Conservation (phyloP, 2,888 invertebrate genomes). For the Conomelus anceps region DNA sequence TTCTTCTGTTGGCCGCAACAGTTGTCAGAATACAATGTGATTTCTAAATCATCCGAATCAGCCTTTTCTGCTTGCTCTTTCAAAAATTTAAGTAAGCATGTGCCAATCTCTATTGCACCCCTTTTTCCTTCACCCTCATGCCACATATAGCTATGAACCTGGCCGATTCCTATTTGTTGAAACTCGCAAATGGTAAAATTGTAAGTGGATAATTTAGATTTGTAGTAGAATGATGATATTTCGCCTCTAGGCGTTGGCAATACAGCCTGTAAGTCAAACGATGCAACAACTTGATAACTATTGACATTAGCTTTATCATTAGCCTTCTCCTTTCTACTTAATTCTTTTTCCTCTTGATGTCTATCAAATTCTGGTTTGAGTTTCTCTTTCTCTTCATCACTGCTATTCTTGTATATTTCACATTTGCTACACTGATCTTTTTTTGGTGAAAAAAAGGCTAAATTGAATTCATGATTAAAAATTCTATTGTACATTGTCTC, state of each 20-base stretch:
- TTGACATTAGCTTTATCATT: conserved; percentile 27
- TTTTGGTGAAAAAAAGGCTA: conserved; percentile 27
- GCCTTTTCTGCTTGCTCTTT: conserved; percentile 9
- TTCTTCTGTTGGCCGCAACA: conserved; percentile 36
- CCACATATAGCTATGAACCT: conserved; percentile 30
- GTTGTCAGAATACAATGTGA: conserved; percentile 36
- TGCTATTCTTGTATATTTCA: neutral
- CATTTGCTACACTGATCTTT: conserved; percentile 16
- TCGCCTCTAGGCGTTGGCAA: conserved; percentile 34
- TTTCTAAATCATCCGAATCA: conserved; percentile 3
- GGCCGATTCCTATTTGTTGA: neutral
- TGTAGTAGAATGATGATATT: conserved; percentile 33
- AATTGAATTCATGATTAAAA: conserved; percentile 25
- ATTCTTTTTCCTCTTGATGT: conserved; percentile 31
- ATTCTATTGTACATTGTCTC: conserved; percentile 15
- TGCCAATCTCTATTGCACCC: conserved; percentile 31
- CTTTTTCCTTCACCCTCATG: conserved; percentile 27
- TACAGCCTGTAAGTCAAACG: conserved; percentile 34
- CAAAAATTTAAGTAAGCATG: conserved; percentile 26
- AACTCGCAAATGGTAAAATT: conserved; percentile 33
- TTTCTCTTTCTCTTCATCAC: neutral
- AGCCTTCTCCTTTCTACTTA: conserved; percentile 31
- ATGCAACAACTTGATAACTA: conserved; percentile 26
- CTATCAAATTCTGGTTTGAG: conserved; percentile 24
- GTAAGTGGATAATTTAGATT: conserved; percentile 30